phyloP scores from a whole-genome alignment of 2,113 vertebrate genomes.

The Oreotragus oreotragus region DNA sequence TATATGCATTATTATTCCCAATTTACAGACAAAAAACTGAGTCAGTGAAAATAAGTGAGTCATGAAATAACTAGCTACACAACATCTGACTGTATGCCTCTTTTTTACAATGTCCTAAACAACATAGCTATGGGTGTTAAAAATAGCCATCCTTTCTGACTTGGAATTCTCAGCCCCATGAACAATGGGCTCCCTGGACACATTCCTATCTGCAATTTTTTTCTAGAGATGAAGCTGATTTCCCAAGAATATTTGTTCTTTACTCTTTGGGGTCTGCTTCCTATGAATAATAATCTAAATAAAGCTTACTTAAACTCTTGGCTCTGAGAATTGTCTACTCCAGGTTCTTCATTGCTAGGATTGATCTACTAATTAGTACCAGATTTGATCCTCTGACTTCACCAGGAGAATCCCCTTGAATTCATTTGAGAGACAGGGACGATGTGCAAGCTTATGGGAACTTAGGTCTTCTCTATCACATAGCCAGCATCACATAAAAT shows the following conservation, averaged over 20 bases:
- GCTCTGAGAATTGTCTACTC: neutral
- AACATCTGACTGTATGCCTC: neutral
- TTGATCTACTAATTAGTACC: neutral
- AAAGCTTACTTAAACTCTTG: neutral
- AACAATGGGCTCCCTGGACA: fast-evolving
- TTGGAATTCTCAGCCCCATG: neutral
- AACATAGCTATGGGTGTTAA: neutral
- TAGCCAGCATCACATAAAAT: neutral
- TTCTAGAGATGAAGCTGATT: neutral
- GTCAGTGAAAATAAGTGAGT: neutral
- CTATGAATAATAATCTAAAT: neutral
- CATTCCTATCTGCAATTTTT: no score
- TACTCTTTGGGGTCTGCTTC: neutral
- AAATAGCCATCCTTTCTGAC: neutral
- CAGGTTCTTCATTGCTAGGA: neutral
- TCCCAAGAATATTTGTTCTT: neutral
- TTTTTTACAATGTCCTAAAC: neutral
- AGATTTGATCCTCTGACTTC: neutral
- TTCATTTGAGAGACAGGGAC: neutral
- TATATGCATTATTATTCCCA: neutral
- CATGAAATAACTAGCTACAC: neutral
- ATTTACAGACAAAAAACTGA: neutral
- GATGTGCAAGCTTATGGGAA: no score
- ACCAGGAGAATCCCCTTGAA: neutral
- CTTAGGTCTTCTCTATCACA: neutral